Percentiles rank a stretch among this genome's conserved stretches.
Evolutionary conservation across 2,888 invertebrate genomes (phyloP).

Genomic region (Tinea semifulvella): DNA sequence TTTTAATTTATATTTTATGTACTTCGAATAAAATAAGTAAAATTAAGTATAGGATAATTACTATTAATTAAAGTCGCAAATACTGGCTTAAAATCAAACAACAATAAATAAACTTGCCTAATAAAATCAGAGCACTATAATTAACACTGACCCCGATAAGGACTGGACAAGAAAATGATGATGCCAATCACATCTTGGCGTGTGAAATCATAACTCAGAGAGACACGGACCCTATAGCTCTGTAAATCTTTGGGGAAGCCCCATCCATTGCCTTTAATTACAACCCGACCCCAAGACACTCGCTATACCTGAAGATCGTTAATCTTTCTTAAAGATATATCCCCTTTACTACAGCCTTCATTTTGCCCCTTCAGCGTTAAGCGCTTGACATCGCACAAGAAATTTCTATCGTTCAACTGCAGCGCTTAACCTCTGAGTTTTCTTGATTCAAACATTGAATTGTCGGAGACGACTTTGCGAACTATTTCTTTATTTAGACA

Average conservation of each 20-base stretch:
- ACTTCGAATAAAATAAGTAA: too few relatives aligned
- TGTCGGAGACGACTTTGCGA: too few relatives aligned
- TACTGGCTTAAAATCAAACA: too few relatives aligned
- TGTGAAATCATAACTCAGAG: conserved; percentile 64
- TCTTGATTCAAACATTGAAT: too few relatives aligned
- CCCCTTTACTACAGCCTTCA: conserved; percentile 43
- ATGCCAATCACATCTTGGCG: conserved; percentile 56
- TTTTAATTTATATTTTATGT: too few relatives aligned
- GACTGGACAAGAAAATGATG: too few relatives aligned
- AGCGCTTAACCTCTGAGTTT: conserved; percentile 13
- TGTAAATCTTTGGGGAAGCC: conserved; percentile 59
- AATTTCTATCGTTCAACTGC: conserved; percentile 24
- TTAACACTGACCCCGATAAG: too few relatives aligned
- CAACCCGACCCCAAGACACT: conserved; percentile 49
- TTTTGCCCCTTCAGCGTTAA: conserved; percentile 40
- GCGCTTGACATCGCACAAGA: conserved; percentile 46
- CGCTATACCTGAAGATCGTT: conserved; percentile 61
- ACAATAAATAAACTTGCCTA: too few relatives aligned
- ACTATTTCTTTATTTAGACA: too few relatives aligned
- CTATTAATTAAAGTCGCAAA: too few relatives aligned
- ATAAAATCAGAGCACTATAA: too few relatives aligned
- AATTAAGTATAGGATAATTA: too few relatives aligned
- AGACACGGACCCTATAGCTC: conserved; percentile 48
- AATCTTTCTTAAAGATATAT: conserved; percentile 67
- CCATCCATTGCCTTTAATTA: conserved; percentile 66